Evolutionary conservation across 2,888 invertebrate species (phyloP).

Genomic region (Synergus itoensis): DNA sequence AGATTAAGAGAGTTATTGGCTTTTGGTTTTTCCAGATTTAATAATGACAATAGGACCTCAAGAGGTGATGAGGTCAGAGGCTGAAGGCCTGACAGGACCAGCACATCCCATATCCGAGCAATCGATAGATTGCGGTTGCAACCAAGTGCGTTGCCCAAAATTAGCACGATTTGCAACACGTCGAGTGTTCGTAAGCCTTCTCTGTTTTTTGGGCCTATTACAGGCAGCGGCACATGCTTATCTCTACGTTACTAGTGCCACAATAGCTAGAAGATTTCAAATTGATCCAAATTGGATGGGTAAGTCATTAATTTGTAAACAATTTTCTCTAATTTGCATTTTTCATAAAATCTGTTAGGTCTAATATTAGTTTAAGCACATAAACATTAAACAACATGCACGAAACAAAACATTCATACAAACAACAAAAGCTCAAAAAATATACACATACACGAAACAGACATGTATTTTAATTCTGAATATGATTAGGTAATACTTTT

Average conservation of each 20-base stretch:
- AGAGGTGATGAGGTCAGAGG: constrained; percentile 71
- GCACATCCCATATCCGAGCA: constrained; percentile 72
- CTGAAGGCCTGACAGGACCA: constrained; percentile 71
- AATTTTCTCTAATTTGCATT: background rate
- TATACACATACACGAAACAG: too few species aligned
- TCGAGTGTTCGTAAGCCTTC: constrained; percentile 66
- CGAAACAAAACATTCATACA: too few species aligned
- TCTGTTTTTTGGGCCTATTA: constrained; percentile 70
- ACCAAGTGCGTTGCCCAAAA: constrained; percentile 68
- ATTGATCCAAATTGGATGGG: constrained; percentile 70
- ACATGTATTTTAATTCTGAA: too few species aligned
- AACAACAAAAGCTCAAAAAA: too few species aligned
- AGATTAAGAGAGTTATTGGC: too few species aligned
- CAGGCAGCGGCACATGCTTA: constrained; percentile 72
- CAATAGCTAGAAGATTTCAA: constrained; percentile 71
- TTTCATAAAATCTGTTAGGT: background rate
- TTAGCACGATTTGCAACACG: constrained; percentile 74
- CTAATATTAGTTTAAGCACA: too few species aligned
- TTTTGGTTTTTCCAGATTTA: background rate
- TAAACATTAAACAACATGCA: too few species aligned
- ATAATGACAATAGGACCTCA: constrained; percentile 69
- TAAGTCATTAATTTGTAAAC: constrained; percentile 50
- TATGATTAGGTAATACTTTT: too few species aligned
- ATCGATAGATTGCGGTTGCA: constrained; percentile 74
- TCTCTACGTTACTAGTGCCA: constrained; percentile 65